These are phyloP conservation scores for Epinotia demarniana DNA, from an alignment of 2,888 invertebrate genomes.

Conservation along the genomic window DNA sequence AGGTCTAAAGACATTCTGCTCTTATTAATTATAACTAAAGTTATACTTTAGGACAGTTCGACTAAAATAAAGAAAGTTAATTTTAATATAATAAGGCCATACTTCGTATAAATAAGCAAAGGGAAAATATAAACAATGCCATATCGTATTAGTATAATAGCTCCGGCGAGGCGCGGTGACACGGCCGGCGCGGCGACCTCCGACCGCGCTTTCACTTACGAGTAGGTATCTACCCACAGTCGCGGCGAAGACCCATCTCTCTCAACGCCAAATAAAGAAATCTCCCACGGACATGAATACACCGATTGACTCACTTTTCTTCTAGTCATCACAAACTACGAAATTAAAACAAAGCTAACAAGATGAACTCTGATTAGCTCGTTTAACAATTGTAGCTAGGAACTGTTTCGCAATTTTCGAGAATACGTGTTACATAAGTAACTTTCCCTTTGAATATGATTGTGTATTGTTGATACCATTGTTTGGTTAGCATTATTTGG, in stretches of 20 bases:
- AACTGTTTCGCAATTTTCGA: slow-evolving; percentile 40
- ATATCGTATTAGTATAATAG: slow-evolving; percentile 27
- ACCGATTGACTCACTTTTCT: slow-evolving; percentile 37
- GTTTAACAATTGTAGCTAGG: slow-evolving; percentile 35
- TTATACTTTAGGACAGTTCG: neutral
- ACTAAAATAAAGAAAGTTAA: slow-evolving; percentile 18
- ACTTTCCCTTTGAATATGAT: slow-evolving; percentile 61
- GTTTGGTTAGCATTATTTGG: slow-evolving; percentile 48
- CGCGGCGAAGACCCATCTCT: slow-evolving; percentile 52
- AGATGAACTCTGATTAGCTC: slow-evolving; percentile 38
- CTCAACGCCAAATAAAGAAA: slow-evolving; percentile 56
- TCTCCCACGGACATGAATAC: slow-evolving; percentile 47
- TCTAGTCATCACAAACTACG: slow-evolving; percentile 27
- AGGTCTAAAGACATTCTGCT: neutral
- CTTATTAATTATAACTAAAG: neutral
- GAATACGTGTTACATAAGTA: slow-evolving; percentile 30
- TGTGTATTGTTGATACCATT: slow-evolving; percentile 56
- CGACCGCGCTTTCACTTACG: slow-evolving; percentile 72
- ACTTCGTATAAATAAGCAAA: slow-evolving; percentile 21
- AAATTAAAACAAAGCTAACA: slow-evolving; percentile 30
- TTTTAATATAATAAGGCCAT: slow-evolving; percentile 11
- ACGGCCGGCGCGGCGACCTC: slow-evolving; percentile 57
- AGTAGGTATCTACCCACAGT: slow-evolving; percentile 47
- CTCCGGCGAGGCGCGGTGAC: slow-evolving; percentile 45
- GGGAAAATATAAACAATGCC: slow-evolving; percentile 38